These are phyloP conservation scores for Hippocampus barbouri DNA, from an alignment of 2,113 vertebrate genomes.

Conservation along the genomic window DNA sequence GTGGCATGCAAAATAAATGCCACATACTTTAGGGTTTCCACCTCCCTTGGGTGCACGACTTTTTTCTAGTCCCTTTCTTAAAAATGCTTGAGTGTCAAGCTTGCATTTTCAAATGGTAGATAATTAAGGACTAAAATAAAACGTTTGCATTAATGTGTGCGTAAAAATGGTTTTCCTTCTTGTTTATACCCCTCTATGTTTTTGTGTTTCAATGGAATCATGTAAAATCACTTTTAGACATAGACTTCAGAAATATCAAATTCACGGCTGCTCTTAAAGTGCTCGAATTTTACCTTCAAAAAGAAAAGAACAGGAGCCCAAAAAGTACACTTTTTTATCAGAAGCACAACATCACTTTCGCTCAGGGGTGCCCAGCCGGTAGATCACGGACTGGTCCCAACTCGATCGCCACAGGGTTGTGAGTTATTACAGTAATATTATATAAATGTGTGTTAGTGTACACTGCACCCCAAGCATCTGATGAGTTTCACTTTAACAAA, in stretches of 20 bases:
- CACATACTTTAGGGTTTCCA: background rate
- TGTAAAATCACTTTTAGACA: background rate
- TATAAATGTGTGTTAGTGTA: too few species aligned
- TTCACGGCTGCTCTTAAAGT: background rate
- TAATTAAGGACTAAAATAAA: background rate
- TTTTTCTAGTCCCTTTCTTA: background rate
- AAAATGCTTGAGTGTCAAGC: background rate
- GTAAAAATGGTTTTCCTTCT: background rate
- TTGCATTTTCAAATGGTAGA: background rate
- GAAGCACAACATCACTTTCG: background rate
- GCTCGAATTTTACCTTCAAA: background rate
- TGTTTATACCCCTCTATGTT: background rate
- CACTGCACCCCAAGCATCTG: too few species aligned
- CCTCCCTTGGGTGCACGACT: background rate
- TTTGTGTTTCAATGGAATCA: background rate
- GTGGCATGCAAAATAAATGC: slow-evolving; percentile 4
- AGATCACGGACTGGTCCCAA: too few species aligned
- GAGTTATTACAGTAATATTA: too few species aligned
- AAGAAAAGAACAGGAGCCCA: background rate
- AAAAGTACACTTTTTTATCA: slow-evolving; percentile 5
- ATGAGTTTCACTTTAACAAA: too few species aligned
- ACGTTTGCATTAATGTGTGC: background rate
- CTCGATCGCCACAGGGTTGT: too few species aligned
- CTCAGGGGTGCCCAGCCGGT: too few species aligned
- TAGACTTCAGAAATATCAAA: background rate